Base-by-base conservation (phyloP, 2,113 vertebrate genomes). In the Turnix velox region DNA sequence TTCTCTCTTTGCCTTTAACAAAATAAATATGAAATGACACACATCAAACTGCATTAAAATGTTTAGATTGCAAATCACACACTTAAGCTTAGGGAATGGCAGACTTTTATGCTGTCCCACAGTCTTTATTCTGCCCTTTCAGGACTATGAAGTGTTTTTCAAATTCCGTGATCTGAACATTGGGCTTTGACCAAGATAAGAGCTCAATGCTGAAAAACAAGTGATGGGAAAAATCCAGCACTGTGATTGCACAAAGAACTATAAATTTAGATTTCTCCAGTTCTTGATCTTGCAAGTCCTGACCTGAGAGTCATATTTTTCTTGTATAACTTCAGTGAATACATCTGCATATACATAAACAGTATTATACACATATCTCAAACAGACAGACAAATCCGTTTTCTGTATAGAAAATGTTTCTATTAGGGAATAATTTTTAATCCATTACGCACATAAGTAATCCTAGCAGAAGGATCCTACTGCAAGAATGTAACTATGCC, bases 201-300 rank as follows among this genome's bases (percentile, higher is more conserved):
- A 91, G 74, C 84, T 78, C 66, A 51, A 54, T 4, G 10, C 15
- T 81, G 33, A 40, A 79, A 83, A 42, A 90, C 67, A 86, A 92
- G 68, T 30, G 45, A 13, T 92, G 94, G 84, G 63, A 84, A 62
- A 82, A 93, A 94, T 48, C 39, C 88, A 94, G 42, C 62, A 51
- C 84, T 93, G 87, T 87, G n/a, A 51, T 20, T 33, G 25, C 46
- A 83, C 33, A 67, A 87, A 93, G 40, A 93, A n/a, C 57, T 49
- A 62, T 52, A 94, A 85, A 88, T 90, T 79, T 49, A 87, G 77
- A 81, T 88, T 93, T 93, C 80, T 78, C 51, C 52, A 68, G 19
- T 57, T 81, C 87, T 82, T 90, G 91, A 87, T 80, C 81, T 93
- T 69, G n/a, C 52, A 68, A 81, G 27, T 62, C 59, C 59, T 42